phyloP scores from a whole-genome alignment of 2,113 vertebrate genomes.

The Vulpes lagopus region DNA sequence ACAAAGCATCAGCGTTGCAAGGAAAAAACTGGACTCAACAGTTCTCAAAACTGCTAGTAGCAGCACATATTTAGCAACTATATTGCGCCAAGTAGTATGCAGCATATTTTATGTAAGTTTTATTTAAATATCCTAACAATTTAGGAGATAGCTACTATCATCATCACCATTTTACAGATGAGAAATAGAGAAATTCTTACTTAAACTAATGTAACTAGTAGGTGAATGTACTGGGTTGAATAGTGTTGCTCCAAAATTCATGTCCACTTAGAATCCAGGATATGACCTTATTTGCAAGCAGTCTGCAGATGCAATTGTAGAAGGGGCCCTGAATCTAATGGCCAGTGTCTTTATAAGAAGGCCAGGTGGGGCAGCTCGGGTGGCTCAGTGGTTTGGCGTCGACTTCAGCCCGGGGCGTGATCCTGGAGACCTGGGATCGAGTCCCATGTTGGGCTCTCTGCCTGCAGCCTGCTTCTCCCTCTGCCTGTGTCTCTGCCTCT shows the following conservation, averaged over 20 bases:
- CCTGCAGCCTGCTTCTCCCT: too few relatives aligned
- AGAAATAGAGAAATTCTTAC: background rate
- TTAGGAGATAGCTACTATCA: background rate
- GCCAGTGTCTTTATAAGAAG: background rate
- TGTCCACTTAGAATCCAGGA: background rate
- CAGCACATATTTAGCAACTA: background rate
- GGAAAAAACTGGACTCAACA: background rate
- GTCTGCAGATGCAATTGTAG: background rate
- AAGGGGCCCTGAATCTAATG: background rate
- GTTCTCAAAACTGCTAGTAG: background rate
- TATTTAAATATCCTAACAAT: background rate
- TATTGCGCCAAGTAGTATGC: background rate
- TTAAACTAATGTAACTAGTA: background rate
- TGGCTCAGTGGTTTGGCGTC: too few relatives aligned
- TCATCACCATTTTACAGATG: background rate
- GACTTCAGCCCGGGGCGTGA: too few relatives aligned
- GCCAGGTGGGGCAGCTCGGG: too few relatives aligned
- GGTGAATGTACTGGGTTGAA: background rate
- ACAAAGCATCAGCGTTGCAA: background rate
- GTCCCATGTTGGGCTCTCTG: too few relatives aligned
- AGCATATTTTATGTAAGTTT: background rate
- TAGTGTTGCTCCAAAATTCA: background rate
- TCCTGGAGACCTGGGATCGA: too few relatives aligned
- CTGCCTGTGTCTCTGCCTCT: too few relatives aligned
- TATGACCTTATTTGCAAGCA: background rate